Percentiles rank a stretch among this genome's conserved stretches.
Conservation (phyloP, 2,797 vertebrate species). For the Acropternis orthonyx region DNA sequence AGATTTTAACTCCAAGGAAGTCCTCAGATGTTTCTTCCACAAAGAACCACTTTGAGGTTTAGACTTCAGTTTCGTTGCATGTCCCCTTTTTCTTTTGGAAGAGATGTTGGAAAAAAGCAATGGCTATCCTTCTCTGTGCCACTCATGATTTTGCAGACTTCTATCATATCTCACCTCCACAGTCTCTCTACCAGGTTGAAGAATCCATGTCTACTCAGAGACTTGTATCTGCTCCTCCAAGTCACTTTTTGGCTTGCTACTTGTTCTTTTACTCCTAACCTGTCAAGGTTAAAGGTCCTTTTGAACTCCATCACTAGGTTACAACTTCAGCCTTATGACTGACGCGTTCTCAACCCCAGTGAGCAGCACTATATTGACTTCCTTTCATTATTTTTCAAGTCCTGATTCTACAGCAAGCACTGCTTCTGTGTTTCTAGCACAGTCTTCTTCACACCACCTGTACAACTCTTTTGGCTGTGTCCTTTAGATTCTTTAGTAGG, state of each 20-base stretch:
- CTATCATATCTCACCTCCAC: neutral
- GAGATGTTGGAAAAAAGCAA: neutral
- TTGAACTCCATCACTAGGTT: neutral
- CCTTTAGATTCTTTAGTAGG: neutral
- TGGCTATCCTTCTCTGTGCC: neutral
- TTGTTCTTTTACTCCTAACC: neutral
- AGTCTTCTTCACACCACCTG: neutral
- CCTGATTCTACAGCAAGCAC: neutral
- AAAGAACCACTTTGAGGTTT: neutral
- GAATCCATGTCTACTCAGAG: neutral
- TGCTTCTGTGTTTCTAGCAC: neutral
- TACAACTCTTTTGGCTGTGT: neutral
- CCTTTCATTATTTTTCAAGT: neutral
- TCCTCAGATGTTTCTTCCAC: neutral
- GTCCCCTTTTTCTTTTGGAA: neutral
- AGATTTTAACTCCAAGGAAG: neutral
- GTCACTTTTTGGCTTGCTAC: neutral
- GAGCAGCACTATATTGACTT: neutral
- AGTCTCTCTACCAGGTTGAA: neutral
- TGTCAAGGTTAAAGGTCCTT: neutral
- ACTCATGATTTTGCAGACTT: neutral
- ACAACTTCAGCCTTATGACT: neutral
- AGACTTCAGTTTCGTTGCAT: neutral
- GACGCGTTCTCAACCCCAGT: neutral
- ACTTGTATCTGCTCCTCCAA: neutral